Evolutionary conservation across 1,140 invertebrate species (phyloP).

Genomic region (Philotrypesis tridentata): DNA sequence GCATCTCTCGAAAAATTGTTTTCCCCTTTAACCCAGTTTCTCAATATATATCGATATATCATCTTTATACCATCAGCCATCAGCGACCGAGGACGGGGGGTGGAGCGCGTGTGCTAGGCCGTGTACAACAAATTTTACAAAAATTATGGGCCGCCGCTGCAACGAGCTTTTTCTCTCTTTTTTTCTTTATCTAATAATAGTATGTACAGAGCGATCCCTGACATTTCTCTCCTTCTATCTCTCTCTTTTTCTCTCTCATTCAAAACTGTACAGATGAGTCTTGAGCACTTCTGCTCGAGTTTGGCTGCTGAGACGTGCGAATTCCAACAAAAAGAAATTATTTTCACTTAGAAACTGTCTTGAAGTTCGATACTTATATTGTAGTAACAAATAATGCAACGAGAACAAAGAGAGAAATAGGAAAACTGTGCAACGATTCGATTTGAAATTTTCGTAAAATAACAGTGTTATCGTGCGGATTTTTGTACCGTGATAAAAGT

Average conservation of each 20-base stretch:
- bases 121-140: conserved; percentile 50
- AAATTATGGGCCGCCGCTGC: conserved; percentile 43
- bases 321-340: neutral
- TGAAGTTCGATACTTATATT: too few species aligned
- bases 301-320: neutral
- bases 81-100: conserved; percentile 36
- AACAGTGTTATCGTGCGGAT: too few species aligned
- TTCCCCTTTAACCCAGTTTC: neutral
- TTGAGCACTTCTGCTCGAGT: neutral
- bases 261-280: conserved; percentile 32
- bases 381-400: too few species aligned
- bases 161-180: conserved; percentile 32
- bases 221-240: neutral
- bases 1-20: neutral
- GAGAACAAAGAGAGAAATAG: too few species aligned
- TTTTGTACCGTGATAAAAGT: neutral
- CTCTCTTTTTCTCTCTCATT: neutral
- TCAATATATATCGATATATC: neutral
- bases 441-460: neutral
- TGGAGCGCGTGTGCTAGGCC: conserved; percentile 45
- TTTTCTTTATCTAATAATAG: conserved; percentile 15
- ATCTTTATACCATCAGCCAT: too few species aligned
- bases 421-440: neutral
- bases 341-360: conserved; percentile 26
- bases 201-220: conserved; percentile 48